Base-by-base conservation (phyloP, 2,797 vertebrate species). In the Acipenser ruthenus region DNA sequence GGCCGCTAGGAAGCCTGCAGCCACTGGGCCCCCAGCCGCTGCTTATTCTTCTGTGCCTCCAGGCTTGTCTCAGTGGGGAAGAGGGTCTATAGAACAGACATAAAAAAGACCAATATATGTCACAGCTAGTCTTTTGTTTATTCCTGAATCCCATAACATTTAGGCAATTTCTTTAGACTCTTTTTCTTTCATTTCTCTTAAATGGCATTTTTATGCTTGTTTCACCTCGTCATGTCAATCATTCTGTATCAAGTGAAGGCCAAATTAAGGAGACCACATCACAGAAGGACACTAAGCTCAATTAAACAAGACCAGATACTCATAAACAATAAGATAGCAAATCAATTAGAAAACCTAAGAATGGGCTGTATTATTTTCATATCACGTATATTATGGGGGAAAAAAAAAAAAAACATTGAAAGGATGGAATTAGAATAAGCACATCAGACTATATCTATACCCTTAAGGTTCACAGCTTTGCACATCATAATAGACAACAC, bases 1-100 rank as follows among this genome's bases (percentile, higher is more conserved):
- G n/a, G 65, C 61, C 65, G 23, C 11, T 49, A 11, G 65, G 62
- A 15, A 60, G 64, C 68, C 65, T 55, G 12, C 10, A 60, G 52
- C 64, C 10, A 23, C 7, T 60, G 4, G 11, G 11, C 13, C 48
- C 49, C 23, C 12, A 11, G 12, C 10, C 10, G 6, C 12, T n/a
- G 6, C 55, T n/a, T 11, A n/a, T 58, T 58, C 10, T 58, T 11
- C 55, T 58, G 55, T 67, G 49, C 65, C 65, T 60, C 6, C 56
- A 37, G 65, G 58, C 58, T 37, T 12, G 59, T 7, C 52, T 23
- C 37, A 3, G 7, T 12, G 37, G 53, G 58, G 10, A 10, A 13
- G 5, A 7, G 9, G 6, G 37, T 3, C 37, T 13, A 58, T 58
- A 58, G 23, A 49, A 60, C 6, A 50, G 4, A 23, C 8, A 11